Percentiles rank a stretch among this genome's conserved stretches.
These are phyloP conservation scores for Acanthisitta chloris DNA, from an alignment of 2,113 vertebrate genomes.

Conservation along the genomic window DNA sequence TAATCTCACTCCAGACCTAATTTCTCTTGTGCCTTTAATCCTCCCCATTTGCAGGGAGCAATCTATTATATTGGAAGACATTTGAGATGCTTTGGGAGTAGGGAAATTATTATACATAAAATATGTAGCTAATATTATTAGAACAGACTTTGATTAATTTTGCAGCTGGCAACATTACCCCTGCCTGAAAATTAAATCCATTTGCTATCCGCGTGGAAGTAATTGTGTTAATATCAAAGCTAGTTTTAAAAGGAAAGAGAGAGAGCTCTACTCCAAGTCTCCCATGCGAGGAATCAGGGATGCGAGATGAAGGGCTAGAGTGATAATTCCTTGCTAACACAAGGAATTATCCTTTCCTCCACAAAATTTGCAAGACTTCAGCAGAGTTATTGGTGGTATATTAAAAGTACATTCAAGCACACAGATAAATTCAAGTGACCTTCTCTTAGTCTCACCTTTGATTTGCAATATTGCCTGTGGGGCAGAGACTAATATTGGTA, in stretches of 20 bases:
- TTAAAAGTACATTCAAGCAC: background rate
- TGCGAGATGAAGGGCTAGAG: background rate
- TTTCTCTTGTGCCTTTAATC: slow-evolving; percentile 5
- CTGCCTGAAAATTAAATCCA: slow-evolving; percentile 27
- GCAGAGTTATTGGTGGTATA: background rate
- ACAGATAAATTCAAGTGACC: background rate
- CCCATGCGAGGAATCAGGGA: background rate
- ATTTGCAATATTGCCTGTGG: background rate
- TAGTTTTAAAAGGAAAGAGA: background rate
- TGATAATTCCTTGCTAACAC: background rate
- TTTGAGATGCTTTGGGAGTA: background rate
- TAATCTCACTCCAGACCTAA: slow-evolving; percentile 3
- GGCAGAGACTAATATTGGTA: background rate
- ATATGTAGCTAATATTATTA: slow-evolving; percentile 37
- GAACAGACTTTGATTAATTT: slow-evolving; percentile 51
- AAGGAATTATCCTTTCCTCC: background rate
- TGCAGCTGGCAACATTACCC: slow-evolving; percentile 10
- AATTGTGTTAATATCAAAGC: slow-evolving; percentile 39
- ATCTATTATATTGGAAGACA: slow-evolving; percentile 15
- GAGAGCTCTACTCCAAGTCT: background rate
- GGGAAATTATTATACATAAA: slow-evolving; percentile 2
- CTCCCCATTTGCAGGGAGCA: background rate
- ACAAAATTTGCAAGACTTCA: background rate
- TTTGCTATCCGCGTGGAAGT: background rate
- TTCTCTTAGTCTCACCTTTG: background rate